A percentile compares a stretch with the other conserved stretches of the same genome.
These are phyloP conservation scores for Lasioglossum leucozonium DNA, from an alignment of 2,888 invertebrate species.

Conservation along the genomic window DNA sequence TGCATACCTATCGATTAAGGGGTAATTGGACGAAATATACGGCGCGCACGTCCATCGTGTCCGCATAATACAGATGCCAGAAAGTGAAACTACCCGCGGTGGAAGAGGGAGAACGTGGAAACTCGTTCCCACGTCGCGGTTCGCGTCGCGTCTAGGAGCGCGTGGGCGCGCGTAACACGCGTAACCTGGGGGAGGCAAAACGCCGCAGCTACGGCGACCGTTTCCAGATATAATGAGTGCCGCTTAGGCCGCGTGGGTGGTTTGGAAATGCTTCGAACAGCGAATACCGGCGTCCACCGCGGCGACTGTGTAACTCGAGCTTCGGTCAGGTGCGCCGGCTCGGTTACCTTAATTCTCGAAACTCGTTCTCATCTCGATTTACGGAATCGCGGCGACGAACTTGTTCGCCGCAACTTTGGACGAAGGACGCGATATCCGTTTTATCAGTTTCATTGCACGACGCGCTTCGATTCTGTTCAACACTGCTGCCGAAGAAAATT, in stretches of 20 bases:
- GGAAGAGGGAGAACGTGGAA: slow-evolving; percentile 44
- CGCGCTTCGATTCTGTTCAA: no score
- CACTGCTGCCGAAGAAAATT: no score
- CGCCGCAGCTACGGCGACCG: slow-evolving; percentile 52
- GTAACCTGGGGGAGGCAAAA: slow-evolving; percentile 55
- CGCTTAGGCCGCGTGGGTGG: slow-evolving; percentile 72
- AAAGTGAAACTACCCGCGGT: slow-evolving; percentile 64
- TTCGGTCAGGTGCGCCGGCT: slow-evolving; percentile 72
- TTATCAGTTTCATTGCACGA: neutral
- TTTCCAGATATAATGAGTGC: slow-evolving; percentile 69
- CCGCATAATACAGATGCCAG: slow-evolving; percentile 71
- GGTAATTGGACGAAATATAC: slow-evolving; percentile 65
- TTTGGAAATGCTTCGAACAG: slow-evolving; percentile 61
- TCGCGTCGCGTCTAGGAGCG: slow-evolving; percentile 51
- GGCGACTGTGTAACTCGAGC: slow-evolving; percentile 66
- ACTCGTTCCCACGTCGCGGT: slow-evolving; percentile 47
- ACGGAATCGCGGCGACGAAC: slow-evolving; percentile 46
- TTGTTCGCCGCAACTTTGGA: slow-evolving; percentile 37
- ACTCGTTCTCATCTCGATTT: slow-evolving; percentile 72
- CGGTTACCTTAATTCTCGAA: slow-evolving; percentile 75
- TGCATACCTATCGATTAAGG: slow-evolving; percentile 64
- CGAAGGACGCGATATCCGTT: slow-evolving; percentile 28
- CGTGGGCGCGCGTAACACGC: slow-evolving; percentile 55
- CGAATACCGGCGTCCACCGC: slow-evolving; percentile 38
- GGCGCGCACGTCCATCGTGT: slow-evolving; percentile 55